Conservation (phyloP, 2,797 vertebrate genomes). For the Capromys pilorides region DNA sequence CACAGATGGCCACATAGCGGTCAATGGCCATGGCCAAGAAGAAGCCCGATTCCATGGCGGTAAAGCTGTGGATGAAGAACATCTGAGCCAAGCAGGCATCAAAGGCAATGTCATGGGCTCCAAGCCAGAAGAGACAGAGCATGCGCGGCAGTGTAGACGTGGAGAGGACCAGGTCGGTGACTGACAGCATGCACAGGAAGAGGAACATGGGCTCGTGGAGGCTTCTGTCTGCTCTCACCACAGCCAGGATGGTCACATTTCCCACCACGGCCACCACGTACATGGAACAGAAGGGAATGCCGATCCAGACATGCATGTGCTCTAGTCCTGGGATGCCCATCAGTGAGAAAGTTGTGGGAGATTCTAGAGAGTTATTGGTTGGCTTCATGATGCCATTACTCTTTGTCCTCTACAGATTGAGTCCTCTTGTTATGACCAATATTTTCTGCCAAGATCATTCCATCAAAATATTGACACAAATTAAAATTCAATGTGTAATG, state of each 20-base stretch:
- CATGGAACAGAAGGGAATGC: slow-evolving; percentile 76
- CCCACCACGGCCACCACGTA: slow-evolving; percentile 60
- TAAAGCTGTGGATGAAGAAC: too few species aligned
- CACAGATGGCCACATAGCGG: too few species aligned
- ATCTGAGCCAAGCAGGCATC: too few species aligned
- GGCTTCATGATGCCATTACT: not conserved
- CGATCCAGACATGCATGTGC: slow-evolving; percentile 69
- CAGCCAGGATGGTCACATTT: slow-evolving; percentile 55
- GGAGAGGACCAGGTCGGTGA: too few species aligned
- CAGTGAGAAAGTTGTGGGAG: slow-evolving; percentile 42
- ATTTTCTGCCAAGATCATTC: too few species aligned
- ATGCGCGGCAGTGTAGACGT: too few species aligned
- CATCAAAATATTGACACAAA: too few species aligned
- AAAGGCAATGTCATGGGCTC: too few species aligned
- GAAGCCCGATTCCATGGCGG: too few species aligned
- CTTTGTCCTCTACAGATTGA: not conserved
- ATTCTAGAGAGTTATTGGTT: slow-evolving; percentile 44
- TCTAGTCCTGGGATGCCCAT: slow-evolving; percentile 69
- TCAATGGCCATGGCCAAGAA: too few species aligned
- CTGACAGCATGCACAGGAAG: slow-evolving; percentile 76
- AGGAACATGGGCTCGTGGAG: slow-evolving; percentile 89
- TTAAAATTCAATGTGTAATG: too few species aligned
- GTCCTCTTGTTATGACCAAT: not conserved
- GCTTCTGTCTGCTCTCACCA: slow-evolving; percentile 65
- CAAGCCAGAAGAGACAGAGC: too few species aligned